Evolutionary conservation across 2,797 vertebrate genomes (phyloP).

Genomic region (Erethizon dorsatum): DNA sequence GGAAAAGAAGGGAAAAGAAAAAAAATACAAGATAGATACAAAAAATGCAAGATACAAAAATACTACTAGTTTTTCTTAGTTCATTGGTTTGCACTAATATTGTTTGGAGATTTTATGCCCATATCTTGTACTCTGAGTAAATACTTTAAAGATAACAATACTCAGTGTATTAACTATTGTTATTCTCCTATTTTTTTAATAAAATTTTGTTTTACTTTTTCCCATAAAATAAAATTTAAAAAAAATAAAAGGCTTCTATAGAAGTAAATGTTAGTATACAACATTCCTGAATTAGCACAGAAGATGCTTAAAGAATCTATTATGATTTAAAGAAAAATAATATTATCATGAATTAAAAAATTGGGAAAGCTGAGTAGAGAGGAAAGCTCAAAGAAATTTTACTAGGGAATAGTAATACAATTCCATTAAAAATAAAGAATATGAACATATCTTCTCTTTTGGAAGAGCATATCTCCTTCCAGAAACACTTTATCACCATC

Average conservation of each 20-base stretch:
- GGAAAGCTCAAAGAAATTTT: background rate
- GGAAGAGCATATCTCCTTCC: background rate
- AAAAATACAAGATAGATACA: background rate
- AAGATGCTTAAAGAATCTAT: background rate
- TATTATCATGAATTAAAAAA: background rate
- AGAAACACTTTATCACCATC: background rate
- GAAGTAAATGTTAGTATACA: background rate
- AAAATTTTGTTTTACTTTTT: background rate
- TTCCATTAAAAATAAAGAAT: background rate
- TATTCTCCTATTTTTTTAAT: background rate
- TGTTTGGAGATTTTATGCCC: background rate
- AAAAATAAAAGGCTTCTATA: background rate
- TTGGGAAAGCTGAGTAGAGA: background rate
- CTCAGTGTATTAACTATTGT: background rate
- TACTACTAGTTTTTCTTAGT: background rate
- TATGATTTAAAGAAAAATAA: constrained; percentile 32
- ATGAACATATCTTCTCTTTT: background rate
- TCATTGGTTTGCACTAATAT: background rate
- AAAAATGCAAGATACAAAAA: background rate
- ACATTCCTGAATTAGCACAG: constrained; percentile 29
- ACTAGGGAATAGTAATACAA: background rate
- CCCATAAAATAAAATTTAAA: background rate
- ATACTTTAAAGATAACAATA: background rate
- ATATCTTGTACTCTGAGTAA: background rate
- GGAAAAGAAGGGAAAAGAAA: background rate